Evolutionary conservation across 2,888 invertebrate species (phyloP), one percentile per base, ranked within the genome.

Genomic region (Cinara cedri): DNA sequence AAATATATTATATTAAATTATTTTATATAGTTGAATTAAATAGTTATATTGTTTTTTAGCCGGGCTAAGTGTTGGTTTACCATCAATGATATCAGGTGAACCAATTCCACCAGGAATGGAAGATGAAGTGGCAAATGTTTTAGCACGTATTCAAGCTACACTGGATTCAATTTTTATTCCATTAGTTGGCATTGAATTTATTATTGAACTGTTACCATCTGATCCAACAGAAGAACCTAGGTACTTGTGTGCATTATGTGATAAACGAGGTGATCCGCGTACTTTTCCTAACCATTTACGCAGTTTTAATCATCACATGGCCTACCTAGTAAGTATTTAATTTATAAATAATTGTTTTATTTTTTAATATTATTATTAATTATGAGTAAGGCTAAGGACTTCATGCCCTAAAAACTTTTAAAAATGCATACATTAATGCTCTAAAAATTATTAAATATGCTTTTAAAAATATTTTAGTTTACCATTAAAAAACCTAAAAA

Each of bases 231-330:
- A 88, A 10, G 93, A 93, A 85, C 92, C 93, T 0, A 87, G 89
- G 72, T 94, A 94, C 86, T 87, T 91, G 72, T 95, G 94, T 86
- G 88, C 92, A 83, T 87, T 94, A 82, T 95, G 94, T 86, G 89
- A 90, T 84, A 94, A 93, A 86, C 90, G 91, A 83, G 93, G 93
- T 55, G 92, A 93, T 85, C 91, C 91, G 42, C 89, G 92, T 65
- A 93, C 92, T 72, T 92, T 94, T 83, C 88, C 94, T 85, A 90
- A 91, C 82, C 94, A 94, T 85, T 88, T 94, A 84, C 90, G 91
- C 24, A 92, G 93, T 85, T 91, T 90, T 85, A 91, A 91, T 86
- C 94, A 95, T 85, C 89, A 91, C 16, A 87, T 89, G 84, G 90
- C 92, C 84, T 94, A 91, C 85, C 86, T 94, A 82, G 90, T 90